Percentiles rank a stretch among this genome's conserved stretches.
Evolutionary conservation across 2,797 vertebrate genomes (phyloP).

Genomic region (Gambusia yucatana): DNA sequence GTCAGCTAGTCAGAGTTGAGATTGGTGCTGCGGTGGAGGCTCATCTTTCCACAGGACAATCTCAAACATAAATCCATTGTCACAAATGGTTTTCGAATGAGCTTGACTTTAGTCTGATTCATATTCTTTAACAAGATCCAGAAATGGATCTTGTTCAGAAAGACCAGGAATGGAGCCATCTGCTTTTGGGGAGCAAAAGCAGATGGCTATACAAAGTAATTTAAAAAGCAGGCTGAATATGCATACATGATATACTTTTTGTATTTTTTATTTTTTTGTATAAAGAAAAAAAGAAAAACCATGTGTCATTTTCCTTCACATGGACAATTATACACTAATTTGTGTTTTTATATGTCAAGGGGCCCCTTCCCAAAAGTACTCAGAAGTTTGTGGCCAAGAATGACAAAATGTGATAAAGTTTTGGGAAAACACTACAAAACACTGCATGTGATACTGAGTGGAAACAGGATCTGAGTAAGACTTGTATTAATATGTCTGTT

Average conservation of each 20-base stretch:
- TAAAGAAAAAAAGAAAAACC: background rate
- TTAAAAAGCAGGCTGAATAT: background rate
- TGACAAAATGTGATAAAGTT: background rate
- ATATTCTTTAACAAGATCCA: background rate
- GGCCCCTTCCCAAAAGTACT: background rate
- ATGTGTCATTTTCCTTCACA: background rate
- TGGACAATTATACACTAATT: background rate
- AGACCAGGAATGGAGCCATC: background rate
- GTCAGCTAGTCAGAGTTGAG: background rate
- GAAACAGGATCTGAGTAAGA: background rate
- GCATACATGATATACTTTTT: background rate
- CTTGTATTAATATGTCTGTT: background rate
- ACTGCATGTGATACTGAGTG: background rate
- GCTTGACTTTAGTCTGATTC: background rate
- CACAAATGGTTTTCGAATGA: background rate
- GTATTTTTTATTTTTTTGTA: background rate
- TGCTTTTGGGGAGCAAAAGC: background rate
- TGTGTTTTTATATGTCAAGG: background rate
- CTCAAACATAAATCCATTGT: background rate
- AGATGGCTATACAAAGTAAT: background rate
- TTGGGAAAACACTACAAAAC: background rate
- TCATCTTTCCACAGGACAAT: background rate
- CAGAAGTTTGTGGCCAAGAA: background rate
- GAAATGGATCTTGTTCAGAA: too few relatives aligned
- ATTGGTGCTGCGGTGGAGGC: background rate